A percentile compares a stretch with the other conserved stretches of the same genome.
phyloP scores from a whole-genome alignment of 2,888 invertebrate genomes.

The Lissonota sp. region DNA sequence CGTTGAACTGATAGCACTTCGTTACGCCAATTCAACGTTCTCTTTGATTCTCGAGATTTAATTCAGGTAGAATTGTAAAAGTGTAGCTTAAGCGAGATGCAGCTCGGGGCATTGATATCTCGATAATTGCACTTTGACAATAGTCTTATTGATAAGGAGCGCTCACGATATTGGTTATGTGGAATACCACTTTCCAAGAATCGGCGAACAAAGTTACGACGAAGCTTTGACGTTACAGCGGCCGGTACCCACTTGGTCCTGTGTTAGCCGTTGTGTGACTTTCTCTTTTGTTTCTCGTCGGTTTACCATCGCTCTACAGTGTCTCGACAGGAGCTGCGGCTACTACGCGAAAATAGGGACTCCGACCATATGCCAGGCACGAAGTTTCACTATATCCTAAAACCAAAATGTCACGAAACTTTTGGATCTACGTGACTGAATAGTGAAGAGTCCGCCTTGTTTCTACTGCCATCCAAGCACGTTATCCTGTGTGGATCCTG shows the following conservation, averaged over 20 bases:
- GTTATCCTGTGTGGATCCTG: neutral
- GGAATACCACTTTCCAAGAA: conserved; percentile 32
- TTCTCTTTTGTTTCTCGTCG: conserved; percentile 51
- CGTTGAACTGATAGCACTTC: neutral
- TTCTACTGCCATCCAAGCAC: conserved; percentile 14
- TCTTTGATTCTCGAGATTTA: conserved; percentile 16
- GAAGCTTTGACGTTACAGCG: conserved; percentile 17
- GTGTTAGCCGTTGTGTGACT: conserved; percentile 45
- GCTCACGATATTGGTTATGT: conserved; percentile 21
- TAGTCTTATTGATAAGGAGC: conserved; percentile 42
- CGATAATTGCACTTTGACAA: conserved; percentile 35
- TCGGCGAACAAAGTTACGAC: conserved; percentile 41
- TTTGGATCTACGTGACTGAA: conserved; percentile 55
- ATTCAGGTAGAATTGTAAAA: neutral
- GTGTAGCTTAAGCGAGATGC: conserved; percentile 3
- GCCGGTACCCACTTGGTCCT: conserved; percentile 1
- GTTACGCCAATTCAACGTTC: neutral
- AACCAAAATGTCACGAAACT: conserved; percentile 51
- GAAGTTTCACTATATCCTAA: conserved; percentile 39
- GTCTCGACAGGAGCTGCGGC: conserved; percentile 25
- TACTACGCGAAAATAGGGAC: conserved; percentile 33
- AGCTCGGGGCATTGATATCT: conserved; percentile 27
- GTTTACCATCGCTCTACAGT: conserved; percentile 21
- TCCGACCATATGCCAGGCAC: conserved; percentile 40
- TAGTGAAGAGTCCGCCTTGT: conserved; percentile 37